Evolutionary conservation across 1,140 invertebrate species (phyloP).

Genomic region (Brachionus rotundiformis): DNA sequence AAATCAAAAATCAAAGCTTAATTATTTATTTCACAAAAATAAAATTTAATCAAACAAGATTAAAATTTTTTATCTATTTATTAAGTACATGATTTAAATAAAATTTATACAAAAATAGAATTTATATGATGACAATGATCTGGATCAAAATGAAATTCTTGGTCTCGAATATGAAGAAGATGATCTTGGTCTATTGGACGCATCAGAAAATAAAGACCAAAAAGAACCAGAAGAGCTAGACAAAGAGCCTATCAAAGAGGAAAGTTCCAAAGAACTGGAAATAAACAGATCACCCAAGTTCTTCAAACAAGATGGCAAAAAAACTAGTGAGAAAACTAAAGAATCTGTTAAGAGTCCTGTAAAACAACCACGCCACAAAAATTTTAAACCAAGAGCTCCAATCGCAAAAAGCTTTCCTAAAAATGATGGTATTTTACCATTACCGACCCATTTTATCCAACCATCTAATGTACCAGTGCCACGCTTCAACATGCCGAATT

Average conservation of each 20-base stretch:
- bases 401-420: not conserved
- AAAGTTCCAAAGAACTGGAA: not conserved
- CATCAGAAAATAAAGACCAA: too few relatives aligned
- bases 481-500: not conserved
- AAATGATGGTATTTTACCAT: not conserved
- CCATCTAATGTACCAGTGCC: not conserved
- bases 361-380: not conserved
- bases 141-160: conserved; percentile 19
- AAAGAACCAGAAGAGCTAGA: not conserved
- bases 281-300: not conserved
- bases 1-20: too few relatives aligned
- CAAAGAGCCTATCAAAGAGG: not conserved
- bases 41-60: not conserved
- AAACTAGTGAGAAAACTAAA: not conserved
- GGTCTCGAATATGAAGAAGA: not conserved
- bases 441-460: not conserved
- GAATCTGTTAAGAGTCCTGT: not conserved
- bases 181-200: not conserved
- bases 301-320: not conserved
- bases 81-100: not conserved
- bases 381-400: not conserved
- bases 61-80: not conserved
- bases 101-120: too few relatives aligned
- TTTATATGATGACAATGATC: not conserved
- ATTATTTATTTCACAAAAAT: too few relatives aligned